Evolutionary conservation across 2,113 vertebrate species (phyloP).

Genomic region (Lycaon pictus): DNA sequence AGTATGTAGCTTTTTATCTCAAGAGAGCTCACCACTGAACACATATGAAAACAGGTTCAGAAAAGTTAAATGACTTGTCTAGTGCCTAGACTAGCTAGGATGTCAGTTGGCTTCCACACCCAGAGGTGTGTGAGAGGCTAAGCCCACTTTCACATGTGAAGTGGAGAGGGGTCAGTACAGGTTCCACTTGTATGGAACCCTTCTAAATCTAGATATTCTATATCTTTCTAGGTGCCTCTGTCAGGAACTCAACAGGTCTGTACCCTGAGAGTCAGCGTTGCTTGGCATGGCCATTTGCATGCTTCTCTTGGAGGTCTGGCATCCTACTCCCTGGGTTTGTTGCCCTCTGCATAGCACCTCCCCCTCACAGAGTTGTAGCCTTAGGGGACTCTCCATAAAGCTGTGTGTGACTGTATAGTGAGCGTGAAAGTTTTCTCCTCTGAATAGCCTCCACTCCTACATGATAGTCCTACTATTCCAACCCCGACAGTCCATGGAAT

Average conservation of each 20-base stretch:
- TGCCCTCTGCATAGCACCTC: neutral
- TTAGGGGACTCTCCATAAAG: neutral
- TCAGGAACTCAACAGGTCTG: neutral
- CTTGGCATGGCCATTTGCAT: neutral
- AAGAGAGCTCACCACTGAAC: constrained; percentile 25
- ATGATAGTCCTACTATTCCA: no score
- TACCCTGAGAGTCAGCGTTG: rapidly evolving
- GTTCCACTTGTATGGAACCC: neutral
- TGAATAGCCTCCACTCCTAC: neutral
- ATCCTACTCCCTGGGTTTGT: neutral
- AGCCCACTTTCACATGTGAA: no score
- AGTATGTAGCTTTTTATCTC: neutral
- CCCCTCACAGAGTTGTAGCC: neutral
- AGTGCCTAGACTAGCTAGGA: no score
- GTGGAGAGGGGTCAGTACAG: rapidly evolving
- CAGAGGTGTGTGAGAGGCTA: no score
- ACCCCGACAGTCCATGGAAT: neutral
- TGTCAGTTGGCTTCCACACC: no score
- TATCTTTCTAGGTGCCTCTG: neutral
- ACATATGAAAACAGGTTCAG: constrained; percentile 30
- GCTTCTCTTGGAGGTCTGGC: neutral
- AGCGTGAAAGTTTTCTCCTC: neutral
- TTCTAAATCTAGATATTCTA: neutral
- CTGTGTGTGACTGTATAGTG: rapidly evolving
- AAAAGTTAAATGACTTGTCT: constrained; percentile 25